A percentile compares a stretch with the other conserved stretches of the same genome.
phyloP scores from a whole-genome alignment of 2,797 vertebrate genomes.

The Macroramphosus scolopax region DNA sequence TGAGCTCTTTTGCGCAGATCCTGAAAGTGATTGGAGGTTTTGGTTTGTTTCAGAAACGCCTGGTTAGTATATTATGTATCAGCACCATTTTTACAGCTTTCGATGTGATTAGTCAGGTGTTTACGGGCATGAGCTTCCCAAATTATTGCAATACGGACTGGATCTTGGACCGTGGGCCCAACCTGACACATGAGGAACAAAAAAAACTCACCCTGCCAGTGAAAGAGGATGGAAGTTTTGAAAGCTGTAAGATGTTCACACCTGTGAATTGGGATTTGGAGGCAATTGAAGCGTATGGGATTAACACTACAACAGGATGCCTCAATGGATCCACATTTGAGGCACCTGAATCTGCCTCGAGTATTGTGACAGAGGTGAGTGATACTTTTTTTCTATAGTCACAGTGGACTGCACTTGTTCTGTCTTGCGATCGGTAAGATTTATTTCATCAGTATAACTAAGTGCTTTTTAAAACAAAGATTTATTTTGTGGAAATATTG shows the following conservation, averaged over 20 bases:
- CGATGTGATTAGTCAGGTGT: slow-evolving; percentile 84
- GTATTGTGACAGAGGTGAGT: slow-evolving; percentile 71
- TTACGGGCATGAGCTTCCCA: slow-evolving; percentile 71
- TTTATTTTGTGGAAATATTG: no score
- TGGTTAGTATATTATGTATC: slow-evolving; percentile 74
- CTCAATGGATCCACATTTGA: slow-evolving; percentile 78
- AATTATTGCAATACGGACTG: slow-evolving; percentile 85
- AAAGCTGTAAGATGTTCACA: slow-evolving; percentile 84
- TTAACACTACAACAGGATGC: slow-evolving; percentile 80
- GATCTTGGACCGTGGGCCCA: slow-evolving; percentile 73
- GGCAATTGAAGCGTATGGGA: slow-evolving; percentile 71
- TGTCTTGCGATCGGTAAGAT: no score
- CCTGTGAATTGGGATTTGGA: slow-evolving; percentile 77
- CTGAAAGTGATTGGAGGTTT: slow-evolving; percentile 81
- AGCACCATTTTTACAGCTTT: slow-evolving; percentile 74
- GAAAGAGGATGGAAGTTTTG: slow-evolving; percentile 60
- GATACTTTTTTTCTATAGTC: no score
- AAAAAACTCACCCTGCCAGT: slow-evolving; percentile 81
- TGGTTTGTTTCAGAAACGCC: slow-evolving; percentile 81
- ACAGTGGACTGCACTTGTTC: no score
- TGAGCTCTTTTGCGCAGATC: slow-evolving; percentile 77
- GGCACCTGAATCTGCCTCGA: slow-evolving; percentile 52
- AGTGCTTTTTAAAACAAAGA: no score
- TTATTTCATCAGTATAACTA: no score
- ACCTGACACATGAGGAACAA: slow-evolving; percentile 77